Percentiles rank a stretch among this genome's conserved stretches.
Conservation (phyloP, 2,113 vertebrate genomes). For the Gnathonemus longibarbis region DNA sequence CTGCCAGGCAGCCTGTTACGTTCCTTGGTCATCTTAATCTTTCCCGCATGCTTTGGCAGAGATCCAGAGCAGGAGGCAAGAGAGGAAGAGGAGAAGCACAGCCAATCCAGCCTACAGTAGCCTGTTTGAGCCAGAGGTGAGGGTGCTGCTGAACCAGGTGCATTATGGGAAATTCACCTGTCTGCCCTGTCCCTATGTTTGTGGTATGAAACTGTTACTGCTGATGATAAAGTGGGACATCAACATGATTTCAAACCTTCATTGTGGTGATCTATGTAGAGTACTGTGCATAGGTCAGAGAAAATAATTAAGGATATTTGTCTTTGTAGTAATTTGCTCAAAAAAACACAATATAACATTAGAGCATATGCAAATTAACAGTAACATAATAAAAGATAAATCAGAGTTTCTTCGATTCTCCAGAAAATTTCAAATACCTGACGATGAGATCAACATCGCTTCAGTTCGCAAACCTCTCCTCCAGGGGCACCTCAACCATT, state of each 20-base stretch:
- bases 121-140: constrained; percentile 87
- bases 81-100: constrained; percentile 92
- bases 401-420: not conserved
- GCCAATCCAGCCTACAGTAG: constrained; percentile 93
- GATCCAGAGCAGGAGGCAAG: constrained; percentile 89
- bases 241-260: not conserved
- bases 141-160: not conserved
- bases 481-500: not conserved
- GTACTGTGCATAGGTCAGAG: not conserved
- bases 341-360: not conserved
- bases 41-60: constrained; percentile 53
- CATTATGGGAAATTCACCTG: not conserved
- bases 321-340: not conserved
- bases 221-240: not conserved
- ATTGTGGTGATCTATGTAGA: not conserved
- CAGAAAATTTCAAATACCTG: not conserved
- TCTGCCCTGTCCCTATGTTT: not conserved
- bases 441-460: not conserved
- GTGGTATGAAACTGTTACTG: not conserved
- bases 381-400: not conserved
- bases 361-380: not conserved
- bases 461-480: not conserved
- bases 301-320: not conserved
- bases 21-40: not conserved
- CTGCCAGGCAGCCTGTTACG: not conserved